Percentiles rank a stretch among this genome's conserved stretches.
These are phyloP conservation scores for Drosophila azteca DNA, from an alignment of 1,140 invertebrate genomes.

Conservation along the genomic window DNA sequence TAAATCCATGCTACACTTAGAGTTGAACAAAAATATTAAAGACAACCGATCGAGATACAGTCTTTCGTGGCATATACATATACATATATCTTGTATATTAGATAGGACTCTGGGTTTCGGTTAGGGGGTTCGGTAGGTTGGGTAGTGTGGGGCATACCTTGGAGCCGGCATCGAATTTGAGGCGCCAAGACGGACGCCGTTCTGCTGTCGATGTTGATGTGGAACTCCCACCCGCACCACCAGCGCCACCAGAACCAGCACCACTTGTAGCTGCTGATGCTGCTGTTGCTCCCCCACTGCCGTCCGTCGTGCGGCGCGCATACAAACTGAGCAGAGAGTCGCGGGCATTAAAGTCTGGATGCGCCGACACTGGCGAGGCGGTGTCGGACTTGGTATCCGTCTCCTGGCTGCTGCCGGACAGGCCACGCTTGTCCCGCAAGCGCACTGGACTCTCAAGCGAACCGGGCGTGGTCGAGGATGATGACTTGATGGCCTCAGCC, in stretches of 20 bases:
- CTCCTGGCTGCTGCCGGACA: constrained; percentile 52
- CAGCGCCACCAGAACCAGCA: constrained; percentile 27
- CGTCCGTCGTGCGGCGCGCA: constrained; percentile 59
- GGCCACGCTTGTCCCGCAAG: constrained; percentile 77
- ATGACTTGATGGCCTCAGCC: constrained; percentile 20
- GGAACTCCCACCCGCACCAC: constrained; percentile 32
- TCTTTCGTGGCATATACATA: constrained; percentile 15
- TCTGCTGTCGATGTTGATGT: constrained; percentile 84
- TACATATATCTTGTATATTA: constrained; percentile 18
- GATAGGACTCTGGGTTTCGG: constrained; percentile 31
- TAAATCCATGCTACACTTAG: constrained; percentile 65
- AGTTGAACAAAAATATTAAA: constrained; percentile 36
- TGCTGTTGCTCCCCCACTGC: constrained; percentile 21
- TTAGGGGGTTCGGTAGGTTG: constrained; percentile 36
- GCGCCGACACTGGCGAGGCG: constrained; percentile 54
- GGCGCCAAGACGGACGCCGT: constrained; percentile 94
- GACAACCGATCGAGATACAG: constrained; percentile 50
- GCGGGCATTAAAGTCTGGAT: constrained; percentile 69
- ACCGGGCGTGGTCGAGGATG: constrained; percentile 45
- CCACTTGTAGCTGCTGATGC: constrained; percentile 23
- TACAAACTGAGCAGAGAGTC: constrained; percentile 67
- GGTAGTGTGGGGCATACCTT: constrained; percentile 87
- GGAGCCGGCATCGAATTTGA: constrained; percentile 93
- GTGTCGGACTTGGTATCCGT: constrained; percentile 62
- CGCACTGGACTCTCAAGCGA: constrained; percentile 74